Evolutionary conservation across 2,888 invertebrate species (phyloP).

Genomic region (Leucoma salicis): DNA sequence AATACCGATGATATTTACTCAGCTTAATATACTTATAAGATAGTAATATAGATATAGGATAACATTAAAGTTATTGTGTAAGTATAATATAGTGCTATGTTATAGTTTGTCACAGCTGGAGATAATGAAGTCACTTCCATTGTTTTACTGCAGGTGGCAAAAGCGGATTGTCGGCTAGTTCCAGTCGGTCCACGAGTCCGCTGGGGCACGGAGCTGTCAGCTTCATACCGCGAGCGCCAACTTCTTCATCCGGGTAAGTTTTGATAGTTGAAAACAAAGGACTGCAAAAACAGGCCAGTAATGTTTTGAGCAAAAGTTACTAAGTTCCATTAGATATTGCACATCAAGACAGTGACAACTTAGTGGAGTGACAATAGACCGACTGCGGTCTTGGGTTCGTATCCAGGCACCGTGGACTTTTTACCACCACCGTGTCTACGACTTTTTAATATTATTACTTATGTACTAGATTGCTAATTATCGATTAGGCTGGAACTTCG

Average conservation of each 20-base stretch:
- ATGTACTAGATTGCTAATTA: too few relatives aligned
- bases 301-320: too few relatives aligned
- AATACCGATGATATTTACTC: slow-evolving; percentile 49
- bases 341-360: too few relatives aligned
- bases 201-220: slow-evolving; percentile 73
- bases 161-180: slow-evolving; percentile 78
- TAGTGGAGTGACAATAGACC: too few relatives aligned
- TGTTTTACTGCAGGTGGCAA: slow-evolving; percentile 64
- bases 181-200: slow-evolving; percentile 83
- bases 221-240: slow-evolving; percentile 77
- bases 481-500: too few relatives aligned
- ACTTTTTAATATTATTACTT: too few relatives aligned
- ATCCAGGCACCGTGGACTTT: too few relatives aligned
- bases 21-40: slow-evolving; percentile 42
- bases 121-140: slow-evolving; percentile 26
- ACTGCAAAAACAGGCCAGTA: too few relatives aligned
- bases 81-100: background rate
- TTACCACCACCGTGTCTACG: too few relatives aligned
- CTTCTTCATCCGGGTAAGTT: slow-evolving; percentile 81
- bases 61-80: slow-evolving; percentile 11
- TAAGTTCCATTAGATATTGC: too few relatives aligned
- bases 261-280: too few relatives aligned
- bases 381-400: too few relatives aligned
- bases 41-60: slow-evolving; percentile 29
- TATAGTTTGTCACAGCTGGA: background rate